phyloP scores from a whole-genome alignment of 2,797 vertebrate species.

The Channa striata region DNA sequence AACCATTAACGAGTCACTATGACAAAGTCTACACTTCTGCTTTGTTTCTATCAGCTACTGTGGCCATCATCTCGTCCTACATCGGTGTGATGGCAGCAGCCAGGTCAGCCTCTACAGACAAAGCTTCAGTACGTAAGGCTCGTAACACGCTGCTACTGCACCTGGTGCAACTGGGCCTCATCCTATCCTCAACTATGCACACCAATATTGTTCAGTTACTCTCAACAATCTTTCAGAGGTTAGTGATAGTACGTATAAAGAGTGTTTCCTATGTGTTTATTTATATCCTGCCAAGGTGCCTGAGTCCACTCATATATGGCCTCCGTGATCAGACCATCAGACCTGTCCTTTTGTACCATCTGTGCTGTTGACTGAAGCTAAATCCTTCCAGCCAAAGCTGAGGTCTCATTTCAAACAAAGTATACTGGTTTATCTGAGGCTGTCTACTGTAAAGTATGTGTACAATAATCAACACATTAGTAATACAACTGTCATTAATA shows the following conservation, averaged over 20 bases:
- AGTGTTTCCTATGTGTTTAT: slow-evolving; percentile 37
- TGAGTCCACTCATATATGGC: too few relatives aligned
- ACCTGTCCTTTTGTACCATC: too few relatives aligned
- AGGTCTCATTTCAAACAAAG: too few relatives aligned
- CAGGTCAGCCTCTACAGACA: slow-evolving; percentile 54
- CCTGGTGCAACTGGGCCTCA: slow-evolving; percentile 64
- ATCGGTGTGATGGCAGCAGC: slow-evolving; percentile 54
- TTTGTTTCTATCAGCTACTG: neutral
- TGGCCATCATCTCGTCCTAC: too few relatives aligned
- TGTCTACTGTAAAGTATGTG: too few relatives aligned
- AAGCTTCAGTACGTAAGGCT: too few relatives aligned
- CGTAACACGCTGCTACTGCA: slow-evolving; percentile 55
- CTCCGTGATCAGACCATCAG: slow-evolving; percentile 61
- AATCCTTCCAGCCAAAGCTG: too few relatives aligned
- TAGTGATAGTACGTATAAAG: neutral
- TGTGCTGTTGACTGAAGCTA: slow-evolving; percentile 21
- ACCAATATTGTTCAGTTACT: neutral
- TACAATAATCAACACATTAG: too few relatives aligned
- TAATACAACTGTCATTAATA: too few relatives aligned
- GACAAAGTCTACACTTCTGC: too few relatives aligned
- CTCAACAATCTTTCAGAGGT: rapidly evolving
- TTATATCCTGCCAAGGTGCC: slow-evolving; percentile 50
- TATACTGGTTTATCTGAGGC: too few relatives aligned
- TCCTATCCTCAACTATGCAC: slow-evolving; percentile 27
- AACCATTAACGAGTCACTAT: too few relatives aligned